phyloP scores from a whole-genome alignment of 2,888 invertebrate species.

The Drosophila suboccidentalis region DNA sequence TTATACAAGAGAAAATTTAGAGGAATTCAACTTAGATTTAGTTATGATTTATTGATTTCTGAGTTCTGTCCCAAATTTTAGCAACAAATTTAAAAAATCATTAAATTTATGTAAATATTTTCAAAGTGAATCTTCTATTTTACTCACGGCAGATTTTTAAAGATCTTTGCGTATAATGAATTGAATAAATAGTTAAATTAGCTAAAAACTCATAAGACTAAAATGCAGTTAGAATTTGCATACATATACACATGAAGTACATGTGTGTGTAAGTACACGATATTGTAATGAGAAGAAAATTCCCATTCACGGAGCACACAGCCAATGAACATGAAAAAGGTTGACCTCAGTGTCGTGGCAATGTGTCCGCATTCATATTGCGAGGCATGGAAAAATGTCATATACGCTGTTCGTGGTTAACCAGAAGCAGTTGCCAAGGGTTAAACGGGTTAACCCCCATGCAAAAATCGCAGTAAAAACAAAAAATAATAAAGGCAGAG shows the following conservation, averaged over 20 bases:
- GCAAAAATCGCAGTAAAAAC: conserved; percentile 55
- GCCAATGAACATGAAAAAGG: conserved; percentile 76
- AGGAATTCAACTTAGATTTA: too few relatives aligned
- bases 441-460: conserved; percentile 75
- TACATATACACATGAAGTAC: too few relatives aligned
- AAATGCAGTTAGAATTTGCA: conserved; percentile 17
- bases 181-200: conserved; percentile 1
- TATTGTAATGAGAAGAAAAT: conserved; percentile 20
- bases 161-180: background rate
- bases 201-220: conserved; percentile 7
- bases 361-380: conserved; percentile 57
- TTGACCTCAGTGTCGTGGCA: conserved; percentile 76
- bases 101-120: too few relatives aligned
- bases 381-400: conserved; percentile 59
- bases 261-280: background rate
- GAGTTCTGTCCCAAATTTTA: too few relatives aligned
- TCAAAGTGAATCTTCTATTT: too few relatives aligned
- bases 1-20: too few relatives aligned
- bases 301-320: conserved; percentile 22
- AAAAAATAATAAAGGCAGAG: conserved; percentile 18
- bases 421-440: conserved; percentile 71
- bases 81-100: too few relatives aligned
- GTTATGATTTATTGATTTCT: too few relatives aligned
- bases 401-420: conserved; percentile 72
- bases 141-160: too few relatives aligned